Conservation (phyloP, 2,888 invertebrate genomes). For the Agrochola lota region DNA sequence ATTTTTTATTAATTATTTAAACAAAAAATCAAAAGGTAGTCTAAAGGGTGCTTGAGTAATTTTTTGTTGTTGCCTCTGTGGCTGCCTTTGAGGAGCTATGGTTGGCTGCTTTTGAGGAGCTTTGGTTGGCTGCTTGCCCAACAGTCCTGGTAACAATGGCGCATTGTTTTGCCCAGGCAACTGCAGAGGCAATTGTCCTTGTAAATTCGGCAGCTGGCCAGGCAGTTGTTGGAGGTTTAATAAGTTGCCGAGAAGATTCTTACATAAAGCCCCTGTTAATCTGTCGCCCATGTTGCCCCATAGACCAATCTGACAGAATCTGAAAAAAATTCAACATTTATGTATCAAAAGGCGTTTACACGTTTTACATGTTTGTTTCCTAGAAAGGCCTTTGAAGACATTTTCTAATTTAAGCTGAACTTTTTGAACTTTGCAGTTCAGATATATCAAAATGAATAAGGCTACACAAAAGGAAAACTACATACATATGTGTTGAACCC, state of each 20-base stretch:
- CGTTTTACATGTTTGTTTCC: not conserved
- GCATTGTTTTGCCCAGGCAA: constrained; percentile 36
- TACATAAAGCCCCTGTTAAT: constrained; percentile 90
- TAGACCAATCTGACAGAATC: constrained; percentile 93
- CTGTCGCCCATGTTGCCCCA: constrained; percentile 92
- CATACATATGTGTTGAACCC: constrained; percentile 13
- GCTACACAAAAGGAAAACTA: not conserved
- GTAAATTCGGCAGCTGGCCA: constrained; percentile 59
- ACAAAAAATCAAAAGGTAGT: constrained; percentile 67
- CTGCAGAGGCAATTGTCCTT: constrained; percentile 15
- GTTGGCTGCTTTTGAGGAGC: constrained; percentile 42
- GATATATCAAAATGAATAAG: not conserved
- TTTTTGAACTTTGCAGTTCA: not conserved
- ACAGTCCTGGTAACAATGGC: constrained; percentile 37
- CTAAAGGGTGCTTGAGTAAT: constrained; percentile 54
- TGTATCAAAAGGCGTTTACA: not conserved
- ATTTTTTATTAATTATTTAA: constrained; percentile 3
- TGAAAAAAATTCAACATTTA: constrained; percentile 68
- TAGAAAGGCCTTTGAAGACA: not conserved
- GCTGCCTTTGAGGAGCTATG: constrained; percentile 20
- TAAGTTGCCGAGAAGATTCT: constrained; percentile 80
- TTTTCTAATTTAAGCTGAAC: not conserved
- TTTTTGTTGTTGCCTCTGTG: constrained; percentile 44
- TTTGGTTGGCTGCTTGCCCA: constrained; percentile 29
- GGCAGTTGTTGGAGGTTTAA: constrained; percentile 71